Evolutionary conservation across 2,113 vertebrate genomes (phyloP).

Genomic region (Delphinus delphis): DNA sequence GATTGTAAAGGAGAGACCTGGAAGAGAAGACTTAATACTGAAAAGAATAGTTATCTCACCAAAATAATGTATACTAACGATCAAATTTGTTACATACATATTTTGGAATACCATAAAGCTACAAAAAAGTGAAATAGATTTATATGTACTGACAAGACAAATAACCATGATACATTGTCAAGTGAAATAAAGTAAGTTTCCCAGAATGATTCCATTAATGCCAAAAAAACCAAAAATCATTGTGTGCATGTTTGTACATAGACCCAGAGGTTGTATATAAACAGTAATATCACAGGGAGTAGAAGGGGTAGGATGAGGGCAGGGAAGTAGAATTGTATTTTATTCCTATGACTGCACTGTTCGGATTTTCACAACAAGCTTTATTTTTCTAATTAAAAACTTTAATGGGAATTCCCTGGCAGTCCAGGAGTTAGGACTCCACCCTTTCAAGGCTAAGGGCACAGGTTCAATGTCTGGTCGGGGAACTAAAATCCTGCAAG

Average conservation of each 20-base stretch:
- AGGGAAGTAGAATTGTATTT: not conserved
- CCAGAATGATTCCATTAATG: conserved; percentile 1
- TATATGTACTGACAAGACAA: not conserved
- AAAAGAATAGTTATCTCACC: not conserved
- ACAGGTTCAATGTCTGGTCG: no score
- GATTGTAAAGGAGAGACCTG: not conserved
- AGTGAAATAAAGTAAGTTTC: not conserved
- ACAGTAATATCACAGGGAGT: not conserved
- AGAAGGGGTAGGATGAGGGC: not conserved
- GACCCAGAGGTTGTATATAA: not conserved
- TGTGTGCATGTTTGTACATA: not conserved
- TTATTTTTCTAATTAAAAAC: conserved; percentile 22
- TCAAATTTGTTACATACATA: not conserved
- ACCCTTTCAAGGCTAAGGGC: no score
- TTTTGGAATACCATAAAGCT: not conserved
- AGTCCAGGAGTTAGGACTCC: no score
- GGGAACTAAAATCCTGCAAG: not conserved
- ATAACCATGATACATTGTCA: not conserved
- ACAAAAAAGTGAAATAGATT: not conserved
- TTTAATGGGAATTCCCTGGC: no score
- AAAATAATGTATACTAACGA: not conserved
- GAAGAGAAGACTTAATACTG: not conserved
- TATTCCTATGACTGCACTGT: not conserved
- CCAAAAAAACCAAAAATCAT: not conserved
- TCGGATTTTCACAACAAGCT: not conserved